Base-by-base conservation (phyloP, 2,797 vertebrate genomes). In the Cebuella pygmaea region DNA sequence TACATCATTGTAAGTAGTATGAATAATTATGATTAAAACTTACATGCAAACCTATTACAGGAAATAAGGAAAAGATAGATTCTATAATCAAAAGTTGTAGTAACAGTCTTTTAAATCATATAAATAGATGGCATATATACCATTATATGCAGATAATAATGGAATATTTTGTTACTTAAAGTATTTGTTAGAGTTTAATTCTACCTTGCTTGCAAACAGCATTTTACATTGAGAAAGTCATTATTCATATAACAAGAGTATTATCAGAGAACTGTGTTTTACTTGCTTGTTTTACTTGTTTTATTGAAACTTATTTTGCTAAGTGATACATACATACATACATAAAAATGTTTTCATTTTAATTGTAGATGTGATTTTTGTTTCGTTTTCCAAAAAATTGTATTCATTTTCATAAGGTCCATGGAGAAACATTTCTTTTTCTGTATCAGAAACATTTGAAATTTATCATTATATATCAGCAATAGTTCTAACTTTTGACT, bases 21-120 rank as follows among this genome's bases (percentile, higher is more conserved):
- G 83, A 94, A 91, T 76, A 86, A 86, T 72, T 80, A 64, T 4
- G 64, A 78, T 82, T 82, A 41, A 83, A 90, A 97, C 72, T 92
- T 78, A 20, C 27, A 80, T 52, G 30, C 6, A 95, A 85, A 86
- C 36, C 15, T 88, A 4, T 61, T 74, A 0, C 4, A 70, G 19
- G 11, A 89, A 93, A 76, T 61, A 64, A 89, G 41, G 36, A 55
- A 94, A 92, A 84, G 13, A 46, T 11, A 44, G 12, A 78, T 10
- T 81, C 19, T 44, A 4, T 64, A 50, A 61, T 50, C 64, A 33
- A 88, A 93, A 81, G 22, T 95, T 50, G 57, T 70, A 48, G 44
- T 44, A 57, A 79, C 79, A 39, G 19, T 86, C 17, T 80, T n/a
- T 72, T 24, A 94, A 52, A 5, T 7, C 61, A 7, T 88, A 33